Evolutionary conservation across 2,888 invertebrate genomes (phyloP), one percentile per base, ranked within the genome.

Genomic region (Gymnoscelis rufifasciata): DNA sequence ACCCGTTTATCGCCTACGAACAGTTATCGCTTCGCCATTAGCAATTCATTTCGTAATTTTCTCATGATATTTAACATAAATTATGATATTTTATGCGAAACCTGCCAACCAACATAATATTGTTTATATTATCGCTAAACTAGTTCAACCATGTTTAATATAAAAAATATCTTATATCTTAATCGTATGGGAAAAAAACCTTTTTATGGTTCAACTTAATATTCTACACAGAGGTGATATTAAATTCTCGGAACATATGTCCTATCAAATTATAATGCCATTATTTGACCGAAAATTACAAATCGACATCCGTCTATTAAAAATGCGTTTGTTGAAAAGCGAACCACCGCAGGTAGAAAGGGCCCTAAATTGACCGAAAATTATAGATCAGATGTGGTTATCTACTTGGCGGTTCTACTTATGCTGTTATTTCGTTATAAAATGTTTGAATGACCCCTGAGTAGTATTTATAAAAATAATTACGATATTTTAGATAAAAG

Each of bases 281-380:
- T 70, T 72, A 64, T 62, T 60, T 51, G 59, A 59, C 62, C 47
- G 63, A 58, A 56, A 60, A 62, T 61, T 63, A 66, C 57, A 27
- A 53, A 52, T 64, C 70, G 66, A 66, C 74, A 76, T 79, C 80
- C 79, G 78, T 69, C 78, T 68, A 79, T 83, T 80, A 82, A 71
- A 79, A 63, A 52, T 66, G 68, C 70, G 81, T 81, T 78, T 74
- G 58, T 56, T 57, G 59, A 61, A 66, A 78, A 78, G 48, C 60
- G 45, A 59, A 62, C 55, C 54, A 62, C 55, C 54, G 1, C 61
- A 66, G 70, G 66, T 68, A 65, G 60, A 47, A 42, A 53, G 28
- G 55, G 52, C 48, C 44, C 47, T 35, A 65, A 73, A 69, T 71
- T 71, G 62, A 55, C 48, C 54, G 45, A 51, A 52, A 54, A 54